phyloP scores from a whole-genome alignment of 2,888 invertebrate genomes.

The Bhutanitis thaidina region DNA sequence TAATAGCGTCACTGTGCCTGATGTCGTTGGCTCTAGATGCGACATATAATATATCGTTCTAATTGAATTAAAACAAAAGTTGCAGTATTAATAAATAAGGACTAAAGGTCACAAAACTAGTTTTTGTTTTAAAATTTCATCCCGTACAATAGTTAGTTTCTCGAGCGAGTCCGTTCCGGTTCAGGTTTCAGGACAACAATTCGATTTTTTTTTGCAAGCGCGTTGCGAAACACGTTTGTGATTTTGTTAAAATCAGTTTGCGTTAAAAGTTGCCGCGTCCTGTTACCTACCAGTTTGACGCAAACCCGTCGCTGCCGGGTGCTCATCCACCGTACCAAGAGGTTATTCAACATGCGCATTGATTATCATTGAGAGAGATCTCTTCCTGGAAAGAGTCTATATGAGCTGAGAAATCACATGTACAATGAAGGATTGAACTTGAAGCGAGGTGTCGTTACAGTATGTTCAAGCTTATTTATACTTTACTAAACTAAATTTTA shows the following conservation, averaged over 20 bases:
- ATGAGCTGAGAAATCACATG: neutral
- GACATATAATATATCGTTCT: too few relatives aligned
- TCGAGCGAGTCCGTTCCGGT: too few relatives aligned
- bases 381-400: neutral
- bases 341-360: neutral
- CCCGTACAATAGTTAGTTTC: too few relatives aligned
- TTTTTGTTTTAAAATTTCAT: too few relatives aligned
- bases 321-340: neutral
- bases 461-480: too few relatives aligned
- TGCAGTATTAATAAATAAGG: too few relatives aligned
- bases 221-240: neutral
- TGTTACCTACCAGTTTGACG: neutral
- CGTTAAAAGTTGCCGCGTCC: neutral
- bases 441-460: too few relatives aligned
- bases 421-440: too few relatives aligned
- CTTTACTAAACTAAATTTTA: too few relatives aligned
- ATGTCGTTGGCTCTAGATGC: neutral
- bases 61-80: too few relatives aligned
- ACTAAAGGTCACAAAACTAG: too few relatives aligned
- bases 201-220: neutral
- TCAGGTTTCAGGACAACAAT: neutral
- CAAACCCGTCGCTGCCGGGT: neutral
- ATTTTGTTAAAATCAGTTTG: neutral
- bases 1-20: slow-evolving; percentile 3
- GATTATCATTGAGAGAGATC: neutral